Evolutionary conservation across 2,888 invertebrate genomes (phyloP), one percentile per base, ranked within the genome.

Genomic region (Eupeodes latifasciatus): DNA sequence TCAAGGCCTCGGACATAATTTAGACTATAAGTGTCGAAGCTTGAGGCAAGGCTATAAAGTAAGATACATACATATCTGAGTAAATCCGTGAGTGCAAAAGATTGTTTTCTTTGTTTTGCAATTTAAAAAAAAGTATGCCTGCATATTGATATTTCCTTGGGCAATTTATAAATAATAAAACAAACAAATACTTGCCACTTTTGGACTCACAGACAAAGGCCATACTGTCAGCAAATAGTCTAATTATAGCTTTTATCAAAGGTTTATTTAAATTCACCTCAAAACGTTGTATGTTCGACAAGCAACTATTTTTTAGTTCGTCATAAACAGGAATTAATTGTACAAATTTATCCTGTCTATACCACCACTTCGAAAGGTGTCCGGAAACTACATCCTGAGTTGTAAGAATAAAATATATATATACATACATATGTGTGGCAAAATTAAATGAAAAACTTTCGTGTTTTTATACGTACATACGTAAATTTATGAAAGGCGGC

Each of bases 1-100:
- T 89, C 94, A 94, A 91, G 95, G 95, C 0, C 94, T 94, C 85
- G 94, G 94, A 88, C 93, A 94, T 47, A 96, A 96, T 91, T 93
- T 96, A 75, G 96, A 96, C 91, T 96, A 96, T 91, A 93, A 96
- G 40, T 96, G 96, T 91, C 95, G 95, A 89, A 96, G 96, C 6
- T 96, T 96, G 3, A 96, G 96, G 5, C 96, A 96, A 93, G 96
- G 96, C 36, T 96, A 96, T 90, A 96, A 96, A 94, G 93, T 92
- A 59, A 40, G 88, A 4, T 51, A 4, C 2, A 5, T 40, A 7
- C 2, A 19, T 19, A 40, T 40, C 5, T 40, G 40, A 40, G n/a
- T 14, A 16, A 7, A 49, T 10, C 6, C 4, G 19, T 34, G 27
- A 34, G 27, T 34, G 14, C 16, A 51, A 40, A 36, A 40, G 40